Evolutionary conservation across 2,888 invertebrate genomes (phyloP).

Genomic region (Phaonia tiefii): DNA sequence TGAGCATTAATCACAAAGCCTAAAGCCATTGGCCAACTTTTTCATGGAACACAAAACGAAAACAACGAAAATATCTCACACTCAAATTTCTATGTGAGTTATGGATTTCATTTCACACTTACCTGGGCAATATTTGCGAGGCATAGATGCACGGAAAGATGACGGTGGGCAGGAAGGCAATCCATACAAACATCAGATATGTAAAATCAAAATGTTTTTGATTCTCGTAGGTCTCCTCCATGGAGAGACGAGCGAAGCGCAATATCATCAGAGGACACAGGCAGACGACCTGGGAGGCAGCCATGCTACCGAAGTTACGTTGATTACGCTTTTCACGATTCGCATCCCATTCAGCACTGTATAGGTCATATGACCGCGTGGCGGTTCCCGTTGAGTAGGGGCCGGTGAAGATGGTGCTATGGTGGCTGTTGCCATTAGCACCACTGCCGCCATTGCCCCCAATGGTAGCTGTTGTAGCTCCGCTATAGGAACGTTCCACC

Average conservation of each 20-base stretch:
- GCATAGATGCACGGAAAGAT: conserved; percentile 85
- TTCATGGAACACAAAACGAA: neutral
- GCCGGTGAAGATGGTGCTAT: conserved; percentile 56
- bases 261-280: conserved; percentile 85
- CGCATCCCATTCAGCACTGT: conserved; percentile 83
- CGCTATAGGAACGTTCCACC: conserved; percentile 73
- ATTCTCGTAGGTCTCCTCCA: conserved; percentile 87
- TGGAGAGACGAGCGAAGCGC: conserved; percentile 84
- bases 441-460: conserved; percentile 54
- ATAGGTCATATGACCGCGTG: conserved; percentile 81
- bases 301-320: conserved; percentile 85
- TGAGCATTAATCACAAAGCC: neutral
- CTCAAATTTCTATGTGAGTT: too few species aligned
- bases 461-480: conserved; percentile 70
- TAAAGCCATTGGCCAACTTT: neutral
- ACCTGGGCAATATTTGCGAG: conserved; percentile 85
- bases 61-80: neutral
- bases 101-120: conserved; percentile 71
- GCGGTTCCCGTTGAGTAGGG: conserved; percentile 64
- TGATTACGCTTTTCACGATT: conserved; percentile 85
- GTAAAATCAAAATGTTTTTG: conserved; percentile 85
- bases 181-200: conserved; percentile 86
- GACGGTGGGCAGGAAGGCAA: conserved; percentile 86
- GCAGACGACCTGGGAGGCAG: conserved; percentile 85
- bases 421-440: conserved; percentile 44